Conservation (phyloP, 2,888 invertebrate species). For the Diaprepes abbreviatus region DNA sequence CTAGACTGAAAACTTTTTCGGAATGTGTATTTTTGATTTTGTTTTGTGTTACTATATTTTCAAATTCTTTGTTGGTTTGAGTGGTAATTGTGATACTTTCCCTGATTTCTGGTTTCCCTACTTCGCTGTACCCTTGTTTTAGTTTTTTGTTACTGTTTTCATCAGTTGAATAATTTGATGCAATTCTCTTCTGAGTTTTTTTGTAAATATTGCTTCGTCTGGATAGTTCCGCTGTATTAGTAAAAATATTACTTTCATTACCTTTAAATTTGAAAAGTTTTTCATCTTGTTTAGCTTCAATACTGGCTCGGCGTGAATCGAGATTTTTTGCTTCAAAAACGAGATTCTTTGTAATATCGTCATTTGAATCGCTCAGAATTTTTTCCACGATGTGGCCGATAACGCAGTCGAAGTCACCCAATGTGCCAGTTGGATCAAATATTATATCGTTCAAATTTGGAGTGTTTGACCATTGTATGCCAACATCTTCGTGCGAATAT, state of each 20-base stretch:
- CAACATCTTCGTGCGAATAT: slow-evolving; percentile 25
- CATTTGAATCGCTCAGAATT: background rate
- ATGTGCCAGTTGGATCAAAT: background rate
- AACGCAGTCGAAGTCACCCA: slow-evolving; percentile 1
- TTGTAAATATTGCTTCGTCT: background rate
- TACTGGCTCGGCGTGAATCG: background rate
- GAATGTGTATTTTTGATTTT: slow-evolving; percentile 24
- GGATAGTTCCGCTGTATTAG: background rate
- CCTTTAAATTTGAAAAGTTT: background rate
- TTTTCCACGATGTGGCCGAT: slow-evolving; percentile 25
- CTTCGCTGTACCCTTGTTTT: background rate
- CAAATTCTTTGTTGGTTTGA: background rate
- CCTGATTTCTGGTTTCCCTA: background rate
- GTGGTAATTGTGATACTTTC: background rate
- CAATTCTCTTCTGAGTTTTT: slow-evolving; percentile 5
- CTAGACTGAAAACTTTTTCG: slow-evolving; percentile 11
- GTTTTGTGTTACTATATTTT: slow-evolving; percentile 29
- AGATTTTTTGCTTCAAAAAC: background rate
- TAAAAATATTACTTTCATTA: background rate
- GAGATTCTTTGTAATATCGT: background rate
- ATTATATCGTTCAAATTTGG: background rate
- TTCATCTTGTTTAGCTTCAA: background rate
- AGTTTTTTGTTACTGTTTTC: slow-evolving; percentile 21
- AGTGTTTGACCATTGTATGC: slow-evolving; percentile 4
- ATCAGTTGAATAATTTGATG: background rate